phyloP scores from a whole-genome alignment of 2,888 invertebrate genomes.

The Mycalesis mineus region DNA sequence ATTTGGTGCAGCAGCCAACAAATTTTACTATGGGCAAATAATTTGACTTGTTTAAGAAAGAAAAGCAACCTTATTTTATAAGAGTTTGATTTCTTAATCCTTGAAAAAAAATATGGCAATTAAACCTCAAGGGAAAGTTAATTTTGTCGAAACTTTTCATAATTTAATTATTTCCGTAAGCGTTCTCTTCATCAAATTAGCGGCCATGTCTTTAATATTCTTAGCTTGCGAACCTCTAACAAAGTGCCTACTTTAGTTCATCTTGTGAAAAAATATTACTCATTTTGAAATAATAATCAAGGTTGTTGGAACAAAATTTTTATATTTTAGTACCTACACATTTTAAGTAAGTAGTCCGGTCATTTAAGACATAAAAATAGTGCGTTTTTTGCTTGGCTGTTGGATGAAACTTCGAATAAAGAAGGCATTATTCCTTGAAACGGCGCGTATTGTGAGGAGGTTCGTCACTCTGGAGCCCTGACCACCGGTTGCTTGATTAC shows the following conservation, averaged over 20 bases:
- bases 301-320: background rate
- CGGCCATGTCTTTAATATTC: slow-evolving; percentile 30
- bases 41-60: too few relatives aligned
- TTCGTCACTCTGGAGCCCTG: too few relatives aligned
- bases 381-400: too few relatives aligned
- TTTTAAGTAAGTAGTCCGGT: too few relatives aligned
- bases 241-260: background rate
- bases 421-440: too few relatives aligned
- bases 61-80: background rate
- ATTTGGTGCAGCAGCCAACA: too few relatives aligned
- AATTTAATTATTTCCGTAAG: slow-evolving; percentile 46
- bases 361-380: too few relatives aligned
- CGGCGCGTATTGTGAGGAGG: too few relatives aligned
- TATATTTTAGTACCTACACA: too few relatives aligned
- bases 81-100: background rate
- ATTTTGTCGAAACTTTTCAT: slow-evolving; percentile 45
- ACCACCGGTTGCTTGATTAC: too few relatives aligned
- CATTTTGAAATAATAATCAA: background rate
- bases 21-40: too few relatives aligned
- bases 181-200: slow-evolving; percentile 44
- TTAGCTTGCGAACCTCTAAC: slow-evolving; percentile 1
- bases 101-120: slow-evolving; percentile 29
- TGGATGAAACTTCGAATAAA: too few relatives aligned
- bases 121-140: slow-evolving; percentile 40
- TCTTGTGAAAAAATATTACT: background rate